These are phyloP conservation scores for Platycheirus albimanus DNA, from an alignment of 2,888 invertebrate species.

Conservation along the genomic window DNA sequence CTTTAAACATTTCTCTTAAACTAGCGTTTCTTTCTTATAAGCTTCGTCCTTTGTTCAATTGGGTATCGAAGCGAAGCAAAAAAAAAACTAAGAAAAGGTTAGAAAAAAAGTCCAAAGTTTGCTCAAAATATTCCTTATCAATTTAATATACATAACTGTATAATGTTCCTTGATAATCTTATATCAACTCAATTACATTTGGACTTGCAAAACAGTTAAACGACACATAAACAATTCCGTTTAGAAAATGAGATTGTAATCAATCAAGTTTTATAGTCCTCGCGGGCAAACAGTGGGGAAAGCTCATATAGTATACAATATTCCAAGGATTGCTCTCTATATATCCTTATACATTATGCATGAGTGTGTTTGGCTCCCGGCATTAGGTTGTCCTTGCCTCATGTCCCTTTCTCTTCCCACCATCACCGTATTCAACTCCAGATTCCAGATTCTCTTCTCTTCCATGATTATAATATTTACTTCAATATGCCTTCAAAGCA, in stretches of 20 bases:
- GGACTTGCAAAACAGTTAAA: constrained; percentile 57
- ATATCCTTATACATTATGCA: constrained; percentile 69
- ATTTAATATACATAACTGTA: constrained; percentile 3
- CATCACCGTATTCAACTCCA: too few relatives aligned
- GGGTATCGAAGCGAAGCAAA: too few relatives aligned
- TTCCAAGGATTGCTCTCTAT: constrained; percentile 57
- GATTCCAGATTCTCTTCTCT: constrained; percentile 5
- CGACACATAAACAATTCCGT: constrained; percentile 69
- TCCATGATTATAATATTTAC: background rate
- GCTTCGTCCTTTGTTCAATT: too few relatives aligned
- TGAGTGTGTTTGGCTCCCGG: constrained; percentile 61
- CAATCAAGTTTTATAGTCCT: constrained; percentile 69
- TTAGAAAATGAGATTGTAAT: constrained; percentile 61
- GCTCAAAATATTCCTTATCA: background rate
- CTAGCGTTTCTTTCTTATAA: too few relatives aligned
- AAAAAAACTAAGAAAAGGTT: too few relatives aligned
- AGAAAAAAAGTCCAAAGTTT: too few relatives aligned
- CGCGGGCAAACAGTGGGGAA: constrained; percentile 45
- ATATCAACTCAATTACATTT: constrained; percentile 70
- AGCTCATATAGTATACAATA: constrained; percentile 35
- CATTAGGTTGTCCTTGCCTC: constrained; percentile 11
- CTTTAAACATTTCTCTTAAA: too few relatives aligned
- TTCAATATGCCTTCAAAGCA: constrained; percentile 34
- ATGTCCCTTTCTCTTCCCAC: background rate
- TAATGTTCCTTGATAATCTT: constrained; percentile 26